Conservation (phyloP, 2,888 invertebrate genomes). For the Polyommatus icarus region DNA sequence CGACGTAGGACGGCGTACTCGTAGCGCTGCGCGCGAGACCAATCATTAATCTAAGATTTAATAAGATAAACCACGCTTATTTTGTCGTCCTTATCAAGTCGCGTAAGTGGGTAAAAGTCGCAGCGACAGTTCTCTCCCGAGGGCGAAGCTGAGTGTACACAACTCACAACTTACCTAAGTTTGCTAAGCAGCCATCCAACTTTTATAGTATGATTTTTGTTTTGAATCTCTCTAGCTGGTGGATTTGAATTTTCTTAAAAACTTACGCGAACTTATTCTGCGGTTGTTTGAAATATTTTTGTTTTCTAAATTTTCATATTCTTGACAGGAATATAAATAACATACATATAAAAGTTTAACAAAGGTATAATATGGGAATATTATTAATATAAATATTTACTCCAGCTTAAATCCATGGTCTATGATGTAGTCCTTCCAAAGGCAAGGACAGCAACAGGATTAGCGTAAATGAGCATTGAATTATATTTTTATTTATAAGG, state of each 20-base stretch:
- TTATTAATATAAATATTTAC: too few species aligned
- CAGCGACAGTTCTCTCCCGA: neutral
- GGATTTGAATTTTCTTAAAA: conserved; percentile 17
- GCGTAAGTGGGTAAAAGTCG: neutral
- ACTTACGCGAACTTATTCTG: neutral
- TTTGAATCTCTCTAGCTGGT: conserved; percentile 15
- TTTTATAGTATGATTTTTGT: conserved; percentile 20
- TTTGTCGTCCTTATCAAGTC: conserved; percentile 5
- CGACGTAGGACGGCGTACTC: too few species aligned
- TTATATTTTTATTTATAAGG: too few species aligned
- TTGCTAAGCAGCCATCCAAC: conserved; percentile 20
- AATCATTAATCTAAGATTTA: too few species aligned
- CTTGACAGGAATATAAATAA: neutral
- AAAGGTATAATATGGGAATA: too few species aligned
- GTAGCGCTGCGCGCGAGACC: too few species aligned
- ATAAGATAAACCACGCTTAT: neutral
- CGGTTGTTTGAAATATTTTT: conserved; percentile 11
- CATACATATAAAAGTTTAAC: neutral
- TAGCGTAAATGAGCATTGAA: neutral
- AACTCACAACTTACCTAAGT: conserved; percentile 10
- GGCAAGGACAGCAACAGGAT: neutral
- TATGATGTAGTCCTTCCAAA: too few species aligned
- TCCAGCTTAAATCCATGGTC: too few species aligned
- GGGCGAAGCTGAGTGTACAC: conserved; percentile 18
- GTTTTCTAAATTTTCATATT: neutral